Conservation (phyloP, 2,888 invertebrate genomes). For the Clepsis dumicolana region DNA sequence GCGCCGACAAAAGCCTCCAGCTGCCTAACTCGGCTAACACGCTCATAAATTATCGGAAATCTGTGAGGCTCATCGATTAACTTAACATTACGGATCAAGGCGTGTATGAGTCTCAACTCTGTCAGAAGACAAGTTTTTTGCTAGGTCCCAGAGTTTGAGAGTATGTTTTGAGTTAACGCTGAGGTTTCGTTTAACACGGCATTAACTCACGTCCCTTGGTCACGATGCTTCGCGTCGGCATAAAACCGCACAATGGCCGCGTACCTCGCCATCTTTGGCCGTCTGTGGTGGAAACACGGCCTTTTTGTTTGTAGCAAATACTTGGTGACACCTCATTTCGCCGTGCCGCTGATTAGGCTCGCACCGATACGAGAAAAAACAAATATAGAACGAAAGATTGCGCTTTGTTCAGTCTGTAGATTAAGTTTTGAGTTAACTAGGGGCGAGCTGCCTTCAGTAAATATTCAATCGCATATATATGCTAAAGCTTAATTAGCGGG, state of each 20-base stretch:
- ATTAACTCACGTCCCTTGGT: slow-evolving; percentile 69
- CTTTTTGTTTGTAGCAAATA: slow-evolving; percentile 70
- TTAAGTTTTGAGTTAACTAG: slow-evolving; percentile 32
- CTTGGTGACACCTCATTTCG: slow-evolving; percentile 69
- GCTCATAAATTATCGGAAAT: slow-evolving; percentile 84
- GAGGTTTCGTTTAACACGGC: slow-evolving; percentile 54
- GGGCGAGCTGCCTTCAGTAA: slow-evolving; percentile 24
- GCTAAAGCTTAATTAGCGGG: slow-evolving; percentile 64
- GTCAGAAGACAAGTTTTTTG: slow-evolving; percentile 44
- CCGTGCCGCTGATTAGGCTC: slow-evolving; percentile 56
- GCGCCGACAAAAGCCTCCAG: slow-evolving; percentile 78
- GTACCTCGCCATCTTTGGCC: slow-evolving; percentile 68
- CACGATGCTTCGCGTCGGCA: slow-evolving; percentile 51
- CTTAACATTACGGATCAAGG: slow-evolving; percentile 51
- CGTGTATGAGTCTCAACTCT: slow-evolving; percentile 31
- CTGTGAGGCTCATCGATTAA: slow-evolving; percentile 73
- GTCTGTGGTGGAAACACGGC: slow-evolving; percentile 65
- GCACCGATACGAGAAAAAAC: slow-evolving; percentile 50
- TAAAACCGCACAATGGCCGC: slow-evolving; percentile 71
- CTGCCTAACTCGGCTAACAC: slow-evolving; percentile 82
- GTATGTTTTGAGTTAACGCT: slow-evolving; percentile 47
- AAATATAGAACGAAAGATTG: slow-evolving; percentile 48
- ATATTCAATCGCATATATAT: slow-evolving; percentile 44
- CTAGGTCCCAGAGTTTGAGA: slow-evolving; percentile 45
- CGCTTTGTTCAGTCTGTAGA: slow-evolving; percentile 47